phyloP scores from a whole-genome alignment of 2,888 invertebrate species.

The Venustoraphidia nigricollis region DNA sequence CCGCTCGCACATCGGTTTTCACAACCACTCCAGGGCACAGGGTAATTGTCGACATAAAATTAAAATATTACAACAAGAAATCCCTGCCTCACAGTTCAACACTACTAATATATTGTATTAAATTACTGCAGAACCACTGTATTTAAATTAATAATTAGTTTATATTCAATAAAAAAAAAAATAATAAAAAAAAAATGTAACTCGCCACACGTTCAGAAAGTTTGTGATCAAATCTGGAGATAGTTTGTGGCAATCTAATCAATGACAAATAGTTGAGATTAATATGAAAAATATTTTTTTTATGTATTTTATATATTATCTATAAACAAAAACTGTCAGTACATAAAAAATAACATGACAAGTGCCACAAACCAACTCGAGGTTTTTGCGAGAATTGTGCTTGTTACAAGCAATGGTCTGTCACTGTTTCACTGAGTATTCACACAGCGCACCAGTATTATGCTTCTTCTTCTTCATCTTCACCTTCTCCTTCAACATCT shows the following conservation, averaged over 20 bases:
- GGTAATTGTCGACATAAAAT: background rate
- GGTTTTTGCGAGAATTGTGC: conserved; percentile 21
- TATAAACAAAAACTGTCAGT: background rate
- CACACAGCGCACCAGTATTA: conserved; percentile 21
- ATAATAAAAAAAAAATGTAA: too few species aligned
- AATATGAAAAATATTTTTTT: conserved; percentile 6
- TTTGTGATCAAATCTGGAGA: conserved; percentile 8
- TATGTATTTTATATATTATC: conserved; percentile 1
- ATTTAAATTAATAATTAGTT: conserved; percentile 9
- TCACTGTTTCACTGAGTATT: conserved; percentile 13
- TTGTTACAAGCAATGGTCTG: conserved; percentile 19
- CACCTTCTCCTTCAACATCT: conserved; percentile 26
- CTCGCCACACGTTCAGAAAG: background rate
- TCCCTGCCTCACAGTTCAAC: conserved; percentile 3
- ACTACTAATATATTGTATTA: conserved; percentile 2
- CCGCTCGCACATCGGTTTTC: too few species aligned
- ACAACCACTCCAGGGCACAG: too few species aligned
- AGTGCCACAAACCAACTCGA: conserved; percentile 24
- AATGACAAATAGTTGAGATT: background rate
- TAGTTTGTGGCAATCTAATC: conserved; percentile 6
- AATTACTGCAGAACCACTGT: conserved; percentile 10
- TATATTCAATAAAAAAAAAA: conserved; percentile 5
- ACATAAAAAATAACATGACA: conserved; percentile 6
- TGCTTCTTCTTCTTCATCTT: conserved; percentile 30
- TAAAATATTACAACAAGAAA: background rate